Percentiles rank a stretch among this genome's conserved stretches.
phyloP scores from a whole-genome alignment of 2,888 invertebrate genomes.

The Cataglyphis albicans region DNA sequence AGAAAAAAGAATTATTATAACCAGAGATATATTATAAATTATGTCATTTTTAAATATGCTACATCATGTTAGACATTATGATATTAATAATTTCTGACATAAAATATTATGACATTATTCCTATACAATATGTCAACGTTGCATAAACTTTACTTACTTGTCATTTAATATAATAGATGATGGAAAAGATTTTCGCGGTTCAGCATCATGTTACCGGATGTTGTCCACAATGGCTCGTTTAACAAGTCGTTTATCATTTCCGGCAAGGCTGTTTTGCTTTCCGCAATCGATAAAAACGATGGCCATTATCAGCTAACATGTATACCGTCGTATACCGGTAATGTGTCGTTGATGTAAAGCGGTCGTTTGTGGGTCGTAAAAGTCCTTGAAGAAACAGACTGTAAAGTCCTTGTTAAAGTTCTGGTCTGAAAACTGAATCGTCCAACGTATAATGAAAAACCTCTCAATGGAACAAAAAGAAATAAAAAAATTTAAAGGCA shows the following conservation, averaged over 20 bases:
- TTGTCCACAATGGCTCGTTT: constrained; percentile 51
- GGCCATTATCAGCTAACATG: constrained; percentile 16
- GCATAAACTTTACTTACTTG: neutral
- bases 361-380: neutral
- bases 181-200: neutral
- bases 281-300: constrained; percentile 53
- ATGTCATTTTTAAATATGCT: neutral
- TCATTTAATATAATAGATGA: neutral
- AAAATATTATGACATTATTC: neutral
- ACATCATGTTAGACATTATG: neutral
- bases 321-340: neutral
- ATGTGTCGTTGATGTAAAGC: constrained; percentile 37
- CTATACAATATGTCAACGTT: neutral
- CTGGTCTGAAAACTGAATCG: neutral
- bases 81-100: constrained; percentile 11
- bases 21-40: neutral
- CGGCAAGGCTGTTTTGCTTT: constrained; percentile 44
- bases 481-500: neutral
- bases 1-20: neutral
- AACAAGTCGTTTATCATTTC: constrained; percentile 48
- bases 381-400: neutral
- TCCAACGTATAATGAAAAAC: neutral
- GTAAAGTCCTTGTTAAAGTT: constrained; percentile 9
- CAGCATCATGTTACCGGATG: neutral
- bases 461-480: neutral